Evolutionary conservation across 2,888 invertebrate species (phyloP).

Genomic region (Torymus aiolomorphi): DNA sequence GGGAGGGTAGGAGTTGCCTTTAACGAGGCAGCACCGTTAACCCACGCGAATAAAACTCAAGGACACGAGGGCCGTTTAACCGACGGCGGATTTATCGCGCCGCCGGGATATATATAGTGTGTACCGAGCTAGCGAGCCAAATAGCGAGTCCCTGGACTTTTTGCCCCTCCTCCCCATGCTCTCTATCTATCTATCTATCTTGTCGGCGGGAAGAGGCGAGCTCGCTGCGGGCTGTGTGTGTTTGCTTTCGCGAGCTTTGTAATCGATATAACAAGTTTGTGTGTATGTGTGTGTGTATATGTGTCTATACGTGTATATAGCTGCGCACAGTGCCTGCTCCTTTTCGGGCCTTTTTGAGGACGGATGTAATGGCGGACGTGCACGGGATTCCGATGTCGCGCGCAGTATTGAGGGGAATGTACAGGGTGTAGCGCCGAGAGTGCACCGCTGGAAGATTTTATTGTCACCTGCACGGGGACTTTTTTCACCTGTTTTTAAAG

Average conservation of each 20-base stretch:
- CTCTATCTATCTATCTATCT: too few species aligned
- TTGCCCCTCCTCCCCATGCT: too few species aligned
- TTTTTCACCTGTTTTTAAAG: too few species aligned
- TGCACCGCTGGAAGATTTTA: constrained; percentile 7
- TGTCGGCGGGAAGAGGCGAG: too few species aligned
- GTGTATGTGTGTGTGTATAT: not conserved
- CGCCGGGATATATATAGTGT: constrained; percentile 5
- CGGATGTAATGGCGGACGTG: constrained; percentile 43
- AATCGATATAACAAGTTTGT: not conserved
- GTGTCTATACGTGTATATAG: not conserved
- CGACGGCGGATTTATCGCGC: constrained; percentile 38
- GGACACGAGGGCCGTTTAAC: constrained; percentile 29
- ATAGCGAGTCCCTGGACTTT: not conserved
- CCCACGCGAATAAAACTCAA: constrained; percentile 48
- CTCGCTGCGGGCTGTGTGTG: not conserved
- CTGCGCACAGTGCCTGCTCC: constrained; percentile 6
- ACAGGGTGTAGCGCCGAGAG: not conserved
- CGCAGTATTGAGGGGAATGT: too few species aligned
- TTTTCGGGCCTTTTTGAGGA: constrained; percentile 20
- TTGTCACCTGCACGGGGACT: not conserved
- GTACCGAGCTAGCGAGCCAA: constrained; percentile 30
- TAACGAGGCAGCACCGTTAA: constrained; percentile 43
- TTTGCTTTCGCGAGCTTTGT: not conserved
- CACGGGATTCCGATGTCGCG: constrained; percentile 22
- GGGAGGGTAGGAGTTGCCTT: not conserved